Evolutionary conservation across 2,113 vertebrate genomes (phyloP).

Genomic region (Numenius arquata): DNA sequence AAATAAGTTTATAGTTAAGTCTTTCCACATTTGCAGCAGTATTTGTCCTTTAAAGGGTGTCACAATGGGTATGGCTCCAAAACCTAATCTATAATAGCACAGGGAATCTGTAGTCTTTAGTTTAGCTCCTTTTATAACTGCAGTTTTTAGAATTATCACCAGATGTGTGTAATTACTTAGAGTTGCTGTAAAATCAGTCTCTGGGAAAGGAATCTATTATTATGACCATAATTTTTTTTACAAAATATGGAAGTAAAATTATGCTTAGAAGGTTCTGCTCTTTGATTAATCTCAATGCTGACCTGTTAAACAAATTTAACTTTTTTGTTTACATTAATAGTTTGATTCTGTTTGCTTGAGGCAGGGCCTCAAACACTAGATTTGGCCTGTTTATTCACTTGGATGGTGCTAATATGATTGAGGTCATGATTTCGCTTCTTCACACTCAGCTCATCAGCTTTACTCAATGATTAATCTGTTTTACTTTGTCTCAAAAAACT

Average conservation of each 20-base stretch:
- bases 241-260: constrained; percentile 42
- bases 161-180: constrained; percentile 66
- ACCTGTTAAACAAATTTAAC: constrained; percentile 13
- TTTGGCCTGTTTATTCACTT: not conserved
- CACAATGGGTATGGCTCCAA: not conserved
- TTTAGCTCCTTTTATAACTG: constrained; percentile 51
- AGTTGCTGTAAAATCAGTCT: constrained; percentile 63
- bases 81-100: not conserved
- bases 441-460: not conserved
- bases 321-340: not conserved
- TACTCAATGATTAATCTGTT: not conserved
- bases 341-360: not conserved
- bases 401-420: not conserved
- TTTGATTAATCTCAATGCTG: constrained; percentile 45
- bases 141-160: constrained; percentile 59
- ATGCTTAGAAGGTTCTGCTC: not conserved
- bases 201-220: constrained; percentile 60
- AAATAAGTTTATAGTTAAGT: not conserved
- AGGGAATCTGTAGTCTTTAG: constrained; percentile 17
- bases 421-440: not conserved
- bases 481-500: not conserved
- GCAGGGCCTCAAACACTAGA: not conserved
- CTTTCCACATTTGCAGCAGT: not conserved
- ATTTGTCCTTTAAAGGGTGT: constrained; percentile 33
- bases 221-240: constrained; percentile 43